Evolutionary conservation across 2,888 invertebrate genomes (phyloP).

Genomic region (Unio pictorum): DNA sequence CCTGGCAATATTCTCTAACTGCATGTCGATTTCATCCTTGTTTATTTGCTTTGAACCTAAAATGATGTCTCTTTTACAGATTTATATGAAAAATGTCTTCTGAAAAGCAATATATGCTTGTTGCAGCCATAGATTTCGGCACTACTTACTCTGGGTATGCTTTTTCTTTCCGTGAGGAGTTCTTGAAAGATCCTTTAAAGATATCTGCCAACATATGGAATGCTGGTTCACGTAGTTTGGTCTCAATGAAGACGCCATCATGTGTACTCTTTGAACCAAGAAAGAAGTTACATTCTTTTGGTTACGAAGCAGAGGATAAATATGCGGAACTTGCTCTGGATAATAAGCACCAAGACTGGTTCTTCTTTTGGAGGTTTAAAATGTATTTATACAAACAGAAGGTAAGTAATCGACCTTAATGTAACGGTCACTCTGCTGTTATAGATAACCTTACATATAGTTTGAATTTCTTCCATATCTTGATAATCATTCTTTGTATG

Average conservation of each 20-base stretch:
- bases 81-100: background rate
- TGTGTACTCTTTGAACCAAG: conserved; percentile 1
- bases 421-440: no score
- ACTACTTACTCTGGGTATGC: conserved; percentile 5
- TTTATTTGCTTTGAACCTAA: no score
- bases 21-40: no score
- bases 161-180: background rate
- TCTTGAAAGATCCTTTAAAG: background rate
- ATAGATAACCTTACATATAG: no score
- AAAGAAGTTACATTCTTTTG: conserved; percentile 2
- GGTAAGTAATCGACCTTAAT: background rate
- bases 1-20: no score
- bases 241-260: conserved; percentile 2
- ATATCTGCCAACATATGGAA: background rate
- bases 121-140: conserved; percentile 3
- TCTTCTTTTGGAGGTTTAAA: conserved; percentile 5
- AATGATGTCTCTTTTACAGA: no score
- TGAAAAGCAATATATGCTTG: background rate
- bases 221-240: background rate
- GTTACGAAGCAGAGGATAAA: conserved; percentile 2
- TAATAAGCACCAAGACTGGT: conserved; percentile 1
- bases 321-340: conserved; percentile 1
- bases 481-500: no score
- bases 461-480: no score
- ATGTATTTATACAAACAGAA: conserved; percentile 1